Evolutionary conservation across 1,140 invertebrate species (phyloP).

Genomic region (Pentalonia nigronervosa): DNA sequence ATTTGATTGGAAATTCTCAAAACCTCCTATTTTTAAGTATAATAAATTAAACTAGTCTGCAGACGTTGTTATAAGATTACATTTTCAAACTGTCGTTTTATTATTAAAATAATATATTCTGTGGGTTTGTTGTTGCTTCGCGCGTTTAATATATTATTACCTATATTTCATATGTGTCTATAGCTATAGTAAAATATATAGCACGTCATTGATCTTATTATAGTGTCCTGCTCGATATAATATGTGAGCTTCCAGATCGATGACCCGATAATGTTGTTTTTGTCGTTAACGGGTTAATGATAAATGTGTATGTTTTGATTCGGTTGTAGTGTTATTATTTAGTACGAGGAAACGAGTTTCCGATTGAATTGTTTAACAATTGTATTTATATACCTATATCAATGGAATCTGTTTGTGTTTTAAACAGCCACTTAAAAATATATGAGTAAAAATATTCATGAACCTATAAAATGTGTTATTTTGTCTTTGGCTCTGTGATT

Average conservation of each 20-base stretch:
- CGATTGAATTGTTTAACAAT: conserved; percentile 28
- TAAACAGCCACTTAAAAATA: neutral
- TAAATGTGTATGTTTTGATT: neutral
- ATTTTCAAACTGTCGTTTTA: neutral
- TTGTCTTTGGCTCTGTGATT: neutral
- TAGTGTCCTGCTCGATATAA: conserved; percentile 18
- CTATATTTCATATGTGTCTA: neutral
- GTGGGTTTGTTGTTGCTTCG: neutral
- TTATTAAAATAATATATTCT: conserved; percentile 20
- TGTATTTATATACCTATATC: no score
- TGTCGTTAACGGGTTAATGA: conserved; percentile 17
- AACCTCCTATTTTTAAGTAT: neutral
- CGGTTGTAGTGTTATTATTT: neutral
- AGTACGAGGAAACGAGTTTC: conserved; percentile 21
- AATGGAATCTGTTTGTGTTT: neutral
- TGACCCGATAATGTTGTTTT: neutral
- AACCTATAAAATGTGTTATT: neutral
- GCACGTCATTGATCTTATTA: conserved; percentile 1
- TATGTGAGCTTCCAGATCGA: conserved; percentile 22
- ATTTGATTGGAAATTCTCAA: neutral
- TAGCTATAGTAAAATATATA: neutral
- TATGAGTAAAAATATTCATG: neutral
- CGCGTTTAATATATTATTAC: neutral
- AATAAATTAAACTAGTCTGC: conserved; percentile 21
- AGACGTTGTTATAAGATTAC: neutral